phyloP scores from a whole-genome alignment of 2,113 vertebrate genomes.

The Notiomystis cincta region DNA sequence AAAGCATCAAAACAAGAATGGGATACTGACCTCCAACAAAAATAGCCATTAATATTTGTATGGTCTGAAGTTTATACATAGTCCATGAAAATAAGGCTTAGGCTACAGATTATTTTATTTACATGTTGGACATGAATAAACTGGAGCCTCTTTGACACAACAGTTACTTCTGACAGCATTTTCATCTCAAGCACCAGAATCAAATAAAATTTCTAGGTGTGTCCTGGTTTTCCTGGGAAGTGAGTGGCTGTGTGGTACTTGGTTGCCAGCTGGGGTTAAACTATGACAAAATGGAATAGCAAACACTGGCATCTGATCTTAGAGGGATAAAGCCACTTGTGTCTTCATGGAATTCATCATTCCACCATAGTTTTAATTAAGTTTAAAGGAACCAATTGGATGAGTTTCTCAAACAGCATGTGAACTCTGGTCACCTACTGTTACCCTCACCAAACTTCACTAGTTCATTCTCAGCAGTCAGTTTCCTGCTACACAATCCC shows the following conservation, averaged over 20 bases:
- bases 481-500: not conserved
- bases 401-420: not conserved
- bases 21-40: not conserved
- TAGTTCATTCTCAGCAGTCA: not conserved
- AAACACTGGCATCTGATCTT: not conserved
- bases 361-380: not conserved
- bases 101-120: not conserved
- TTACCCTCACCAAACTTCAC: not conserved
- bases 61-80: not conserved
- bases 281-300: not conserved
- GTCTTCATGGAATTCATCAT: not conserved
- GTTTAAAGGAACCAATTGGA: not conserved
- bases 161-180: not conserved
- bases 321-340: not conserved
- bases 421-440: not conserved
- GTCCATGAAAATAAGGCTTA: not conserved
- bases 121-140: not conserved
- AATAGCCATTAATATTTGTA: not conserved
- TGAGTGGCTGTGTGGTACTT: not conserved
- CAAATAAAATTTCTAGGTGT: not conserved
- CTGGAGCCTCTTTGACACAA: not conserved
- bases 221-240: not conserved
- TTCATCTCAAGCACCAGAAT: not conserved
- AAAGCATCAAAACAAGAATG: not conserved
- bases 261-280: not conserved